Conservation (phyloP, 2,113 vertebrate species). For the Bufo gargarizans region DNA sequence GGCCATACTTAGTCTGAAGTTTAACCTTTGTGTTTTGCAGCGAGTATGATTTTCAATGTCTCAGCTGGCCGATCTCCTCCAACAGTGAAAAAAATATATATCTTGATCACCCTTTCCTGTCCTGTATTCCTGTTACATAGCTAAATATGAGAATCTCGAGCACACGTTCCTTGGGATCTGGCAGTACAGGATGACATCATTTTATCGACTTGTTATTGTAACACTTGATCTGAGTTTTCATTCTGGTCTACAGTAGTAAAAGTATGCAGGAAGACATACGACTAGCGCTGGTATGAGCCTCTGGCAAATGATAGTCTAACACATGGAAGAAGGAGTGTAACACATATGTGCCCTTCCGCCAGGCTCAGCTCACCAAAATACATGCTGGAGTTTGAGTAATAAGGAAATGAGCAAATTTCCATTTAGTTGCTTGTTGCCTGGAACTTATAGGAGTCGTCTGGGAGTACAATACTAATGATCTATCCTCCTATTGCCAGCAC, state of each 20-base stretch:
- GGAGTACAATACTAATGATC: too few species aligned
- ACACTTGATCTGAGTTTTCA: constrained; percentile 52
- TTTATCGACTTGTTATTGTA: constrained; percentile 46
- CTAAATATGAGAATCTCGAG: constrained; percentile 13
- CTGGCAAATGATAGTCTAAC: not conserved
- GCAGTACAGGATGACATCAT: constrained; percentile 40
- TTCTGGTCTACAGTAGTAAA: constrained; percentile 41
- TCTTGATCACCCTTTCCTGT: constrained; percentile 63
- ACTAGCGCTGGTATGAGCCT: not conserved
- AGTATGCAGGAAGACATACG: not conserved
- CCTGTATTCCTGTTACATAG: constrained; percentile 12
- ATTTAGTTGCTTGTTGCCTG: too few species aligned
- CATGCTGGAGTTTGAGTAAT: too few species aligned
- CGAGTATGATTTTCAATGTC: constrained; percentile 81
- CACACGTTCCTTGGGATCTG: constrained; percentile 12
- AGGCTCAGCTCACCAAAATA: too few species aligned
- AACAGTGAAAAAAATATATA: constrained; percentile 58
- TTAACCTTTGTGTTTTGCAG: constrained; percentile 74
- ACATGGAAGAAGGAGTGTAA: too few species aligned
- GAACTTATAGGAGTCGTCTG: too few species aligned
- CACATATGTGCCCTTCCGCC: not conserved
- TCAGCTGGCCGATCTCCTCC: constrained; percentile 72
- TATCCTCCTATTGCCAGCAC: too few species aligned
- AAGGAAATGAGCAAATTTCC: too few species aligned
- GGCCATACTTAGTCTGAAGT: constrained; percentile 78